Base-by-base conservation (phyloP, 2,797 vertebrate genomes). In the Tragelaphus eurycerus region DNA sequence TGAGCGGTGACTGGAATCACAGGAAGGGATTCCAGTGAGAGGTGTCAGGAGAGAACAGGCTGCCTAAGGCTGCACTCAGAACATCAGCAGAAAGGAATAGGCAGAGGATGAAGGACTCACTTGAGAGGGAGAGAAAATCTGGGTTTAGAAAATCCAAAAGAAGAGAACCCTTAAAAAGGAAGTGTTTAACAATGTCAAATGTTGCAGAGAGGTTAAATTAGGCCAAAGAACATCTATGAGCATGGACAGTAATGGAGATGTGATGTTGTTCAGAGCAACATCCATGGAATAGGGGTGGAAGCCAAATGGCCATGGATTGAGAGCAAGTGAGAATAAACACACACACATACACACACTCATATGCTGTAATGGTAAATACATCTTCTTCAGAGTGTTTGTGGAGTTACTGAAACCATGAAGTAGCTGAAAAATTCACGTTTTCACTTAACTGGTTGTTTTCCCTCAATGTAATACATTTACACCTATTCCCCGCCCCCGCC, bases 201-300 rank as follows among this genome's bases (percentile, higher is more conserved):
- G n/a, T 2, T 50, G n/a, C 46, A 3, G 3, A 62, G 60, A 95
- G 43, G 29, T 29, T 60, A 48, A 16, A 54, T 52, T 71, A 90
- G 48, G 43, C n/a, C 19, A 7, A 52, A n/a, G 48, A 4, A 2
- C 0, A 0, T 2, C 38, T 57, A 2, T 29, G 43, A 82, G 7
- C 1, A 0, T 59, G n/a, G 81, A 57, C 8, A 71, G 9, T 38
- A 57, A 93, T 13, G 71, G 79, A 78, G 46, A 76, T 31, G 10
- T 2, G 57, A 81, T 34, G 12, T 88, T 29, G 25, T 87, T 25
- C 54, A 94, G 8, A 90, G 55, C 2, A 82, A 54, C 1, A 13
- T 11, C 13, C 0, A 13, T 23, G 52, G 62, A 85, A 25, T 21
- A 76, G 6, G 14, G 9, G 6, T 81, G 31, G 21, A 67, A 90